Base-by-base conservation (phyloP, 1,140 invertebrate genomes). In the Choristoneura fumiferana region DNA sequence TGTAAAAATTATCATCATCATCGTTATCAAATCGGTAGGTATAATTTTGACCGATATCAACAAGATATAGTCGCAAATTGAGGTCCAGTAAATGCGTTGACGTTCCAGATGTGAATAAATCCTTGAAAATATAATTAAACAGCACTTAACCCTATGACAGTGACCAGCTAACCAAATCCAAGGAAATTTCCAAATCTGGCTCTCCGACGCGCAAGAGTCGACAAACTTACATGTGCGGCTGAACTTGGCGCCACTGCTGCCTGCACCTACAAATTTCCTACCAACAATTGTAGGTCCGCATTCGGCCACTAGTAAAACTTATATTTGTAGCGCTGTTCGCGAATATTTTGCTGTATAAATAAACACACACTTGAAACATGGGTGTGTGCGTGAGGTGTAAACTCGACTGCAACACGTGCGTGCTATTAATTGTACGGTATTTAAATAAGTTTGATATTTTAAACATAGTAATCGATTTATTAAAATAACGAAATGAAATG, bases 271-370 rank as follows among this genome's bases (percentile, higher is more conserved):
- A n/a, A 33, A 22, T 49, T 22, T 49, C 12, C 10, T 29, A 22
- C 12, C 17, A 14, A 22, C 17, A n/a, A 43, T 29, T 29, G 18
- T 33, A 49, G 18, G 22, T 49, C 18, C n/a, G 5, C 22, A 33
- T 22, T 33, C 22, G 0, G 17, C 43, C 43, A 49, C 22, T 1
- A 2, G 43, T 12, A 22, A 49, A 33, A n/a, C 8, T 13, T 33
- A 49, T 22, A 0, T 49, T 22, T 29, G 43, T 49, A 45, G 40
- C 15, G 14, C 22, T 29, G 22, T 72, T 76, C 77, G 77, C 71
- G 64, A 75, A 75, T 80, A 75, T 79, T 78, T 78, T 75, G 75
- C 78, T 78, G 76, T 78, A 69, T 77, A 77, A 78, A 78, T 69
- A 74, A 59, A 64, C 61, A 58, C 67, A 67, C 65, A 71, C 64